These are phyloP conservation scores for Haliaeetus leucogaster DNA, from an alignment of 2,113 vertebrate genomes.

Conservation along the genomic window DNA sequence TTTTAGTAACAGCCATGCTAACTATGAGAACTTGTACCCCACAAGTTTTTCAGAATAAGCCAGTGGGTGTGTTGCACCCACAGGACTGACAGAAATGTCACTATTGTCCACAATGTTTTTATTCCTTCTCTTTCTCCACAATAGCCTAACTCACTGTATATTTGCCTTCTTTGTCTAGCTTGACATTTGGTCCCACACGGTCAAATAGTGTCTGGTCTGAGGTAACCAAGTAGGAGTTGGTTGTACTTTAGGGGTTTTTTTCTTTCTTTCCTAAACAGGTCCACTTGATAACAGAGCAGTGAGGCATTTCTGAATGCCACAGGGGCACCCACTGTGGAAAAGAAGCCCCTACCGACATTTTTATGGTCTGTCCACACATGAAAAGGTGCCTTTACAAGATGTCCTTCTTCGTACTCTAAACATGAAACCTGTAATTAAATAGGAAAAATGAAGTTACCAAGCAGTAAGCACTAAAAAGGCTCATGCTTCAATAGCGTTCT, in stretches of 20 bases:
- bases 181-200: conserved; percentile 52
- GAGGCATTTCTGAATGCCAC: not conserved
- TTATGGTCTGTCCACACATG: conserved; percentile 38
- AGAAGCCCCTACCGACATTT: conserved; percentile 12
- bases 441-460: not conserved
- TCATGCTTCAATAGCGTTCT: conserved; percentile 38
- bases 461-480: conserved; percentile 12
- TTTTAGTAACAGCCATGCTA: not conserved
- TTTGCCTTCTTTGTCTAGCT: conserved; percentile 39
- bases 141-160: not conserved
- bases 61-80: conserved; percentile 54
- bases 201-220: not conserved
- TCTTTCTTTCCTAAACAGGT: not conserved
- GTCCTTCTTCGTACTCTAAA: conserved; percentile 26
- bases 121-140: conserved; percentile 2
- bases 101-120: not conserved
- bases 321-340: not conserved
- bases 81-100: conserved; percentile 45
- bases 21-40: not conserved
- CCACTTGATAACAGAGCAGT: not conserved
- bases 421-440: conserved; percentile 61
- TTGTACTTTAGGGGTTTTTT: not conserved
- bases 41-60: not conserved
- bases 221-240: not conserved
- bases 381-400: conserved; percentile 52